Conservation (phyloP, 1,140 invertebrate species). For the Macrosteles quadrilineatus region DNA sequence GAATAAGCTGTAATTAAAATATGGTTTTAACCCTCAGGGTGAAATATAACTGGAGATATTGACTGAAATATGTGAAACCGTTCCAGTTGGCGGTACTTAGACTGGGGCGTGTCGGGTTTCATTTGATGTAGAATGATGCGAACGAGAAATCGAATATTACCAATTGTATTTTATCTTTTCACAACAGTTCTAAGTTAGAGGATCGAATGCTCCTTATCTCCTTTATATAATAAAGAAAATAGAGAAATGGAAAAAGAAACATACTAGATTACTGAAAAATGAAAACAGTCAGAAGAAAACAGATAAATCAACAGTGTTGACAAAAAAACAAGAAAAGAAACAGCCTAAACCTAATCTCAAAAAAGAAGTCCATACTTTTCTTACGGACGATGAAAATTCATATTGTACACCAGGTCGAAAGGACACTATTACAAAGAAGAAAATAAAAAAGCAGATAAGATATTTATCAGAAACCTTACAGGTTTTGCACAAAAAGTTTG, state of each 20-base stretch:
- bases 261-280: neutral
- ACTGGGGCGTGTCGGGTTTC: no score
- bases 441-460: neutral
- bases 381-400: neutral
- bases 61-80: no score
- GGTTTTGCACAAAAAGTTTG: neutral
- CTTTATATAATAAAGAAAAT: neutral
- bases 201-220: no score
- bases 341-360: neutral
- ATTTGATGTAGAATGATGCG: no score
- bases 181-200: no score
- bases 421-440: no score
- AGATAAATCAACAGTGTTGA: no score
- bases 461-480: neutral
- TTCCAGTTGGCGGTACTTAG: no score
- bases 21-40: neutral
- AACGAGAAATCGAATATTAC: neutral
- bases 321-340: neutral
- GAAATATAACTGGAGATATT: neutral
- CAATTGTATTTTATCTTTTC: neutral
- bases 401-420: neutral
- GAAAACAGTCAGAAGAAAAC: no score
- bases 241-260: constrained; percentile 10
- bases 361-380: neutral
- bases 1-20: no score